Base-by-base conservation (phyloP, 2,113 vertebrate genomes). In the Ammodytes dubius region DNA sequence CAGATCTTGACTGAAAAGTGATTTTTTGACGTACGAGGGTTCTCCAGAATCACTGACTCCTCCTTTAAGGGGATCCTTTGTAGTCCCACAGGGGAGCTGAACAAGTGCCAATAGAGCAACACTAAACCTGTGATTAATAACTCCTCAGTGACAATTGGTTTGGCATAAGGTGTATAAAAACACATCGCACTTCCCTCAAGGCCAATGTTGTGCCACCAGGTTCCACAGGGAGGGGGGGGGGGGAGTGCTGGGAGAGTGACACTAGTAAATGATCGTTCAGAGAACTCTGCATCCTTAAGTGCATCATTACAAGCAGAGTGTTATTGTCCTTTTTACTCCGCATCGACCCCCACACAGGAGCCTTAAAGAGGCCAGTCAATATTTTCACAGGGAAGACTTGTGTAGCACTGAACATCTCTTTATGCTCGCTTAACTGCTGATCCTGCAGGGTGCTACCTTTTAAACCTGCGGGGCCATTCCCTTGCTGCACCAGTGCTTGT, bases 321-420 rank as follows among this genome's bases (percentile, higher is more conserved):
- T 75, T 75, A 37, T 43, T 66, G 39, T 72, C 63, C 70, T 58
- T 82, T 91, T 84, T 70, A 70, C 70, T 87, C 56, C 4, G 45
- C 82, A 89, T 93, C 74, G 83, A 91, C 82, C 77, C 27, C 14
- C 43, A 6, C 46, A 17, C 66, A 46, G 52, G 43, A 42, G 70
- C 79, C 81, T 80, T 58, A 74, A 75, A 73, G 66, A 19, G 65
- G 35, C 59, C 2, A 6, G 74, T 95, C 94, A 87, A 96, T 96
- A 91, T 74, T 80, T 86, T 93, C 82, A 79, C 94, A 84, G 77
- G 49, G 15, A 40, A 73, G 46, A 77, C 83, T 82, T 84, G 1
- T 85, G 57, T 79, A 6, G 59, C 73, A 58, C 35, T 77, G 86
- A 89, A 91, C 75, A 60, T 79, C 63, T 78, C 78, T 88, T 77